Conservation (phyloP, 2,113 vertebrate species). For the Holacanthus passer region DNA sequence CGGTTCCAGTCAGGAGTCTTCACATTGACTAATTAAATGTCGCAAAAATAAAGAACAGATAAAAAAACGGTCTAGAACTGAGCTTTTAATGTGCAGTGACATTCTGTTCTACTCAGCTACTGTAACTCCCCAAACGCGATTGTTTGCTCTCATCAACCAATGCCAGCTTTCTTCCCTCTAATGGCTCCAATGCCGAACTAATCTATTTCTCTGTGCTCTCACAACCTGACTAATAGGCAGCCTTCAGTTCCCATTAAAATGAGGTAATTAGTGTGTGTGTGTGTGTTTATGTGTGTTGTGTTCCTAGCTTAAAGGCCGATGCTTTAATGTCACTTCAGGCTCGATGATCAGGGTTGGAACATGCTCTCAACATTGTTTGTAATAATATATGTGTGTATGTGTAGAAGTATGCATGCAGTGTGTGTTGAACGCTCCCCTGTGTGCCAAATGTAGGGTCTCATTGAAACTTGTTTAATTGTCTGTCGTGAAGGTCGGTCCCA, state of each 20-base stretch:
- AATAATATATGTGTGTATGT: neutral
- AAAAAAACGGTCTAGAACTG: neutral
- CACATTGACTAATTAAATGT: conserved; percentile 7
- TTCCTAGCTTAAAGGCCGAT: no score
- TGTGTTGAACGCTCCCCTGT: neutral
- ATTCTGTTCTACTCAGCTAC: conserved; percentile 3
- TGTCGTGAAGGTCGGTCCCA: conserved; percentile 52
- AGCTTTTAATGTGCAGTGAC: neutral
- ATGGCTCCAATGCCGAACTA: conserved; percentile 13
- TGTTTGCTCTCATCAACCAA: conserved; percentile 31
- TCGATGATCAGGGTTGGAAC: neutral
- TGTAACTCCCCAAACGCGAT: neutral
- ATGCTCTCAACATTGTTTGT: neutral
- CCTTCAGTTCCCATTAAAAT: conserved; percentile 43
- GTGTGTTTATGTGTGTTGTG: conserved; percentile 14
- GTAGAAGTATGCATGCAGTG: neutral
- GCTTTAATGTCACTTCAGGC: neutral
- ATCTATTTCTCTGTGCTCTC: conserved; percentile 41
- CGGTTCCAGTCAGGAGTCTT: conserved; percentile 1
- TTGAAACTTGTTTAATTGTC: conserved; percentile 48
- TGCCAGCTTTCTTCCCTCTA: conserved; percentile 6
- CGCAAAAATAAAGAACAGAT: neutral
- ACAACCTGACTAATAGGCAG: conserved; percentile 29
- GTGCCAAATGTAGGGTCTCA: conserved; percentile 22
- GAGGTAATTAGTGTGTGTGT: conserved; percentile 33